These are phyloP conservation scores for Syngnathus acus DNA, from an alignment of 2,797 vertebrate species.

Conservation along the genomic window DNA sequence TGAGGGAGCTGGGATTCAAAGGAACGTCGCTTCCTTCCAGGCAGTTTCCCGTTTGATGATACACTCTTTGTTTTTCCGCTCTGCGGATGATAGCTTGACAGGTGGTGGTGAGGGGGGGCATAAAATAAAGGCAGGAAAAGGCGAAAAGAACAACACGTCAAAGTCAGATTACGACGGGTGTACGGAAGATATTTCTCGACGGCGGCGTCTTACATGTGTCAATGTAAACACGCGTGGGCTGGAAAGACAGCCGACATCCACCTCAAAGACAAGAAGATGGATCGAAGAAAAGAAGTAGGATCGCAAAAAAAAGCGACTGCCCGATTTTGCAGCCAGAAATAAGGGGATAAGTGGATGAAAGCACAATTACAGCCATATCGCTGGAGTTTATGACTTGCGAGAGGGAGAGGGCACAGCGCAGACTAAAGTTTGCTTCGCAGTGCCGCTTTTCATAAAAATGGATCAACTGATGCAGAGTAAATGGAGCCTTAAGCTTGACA, in stretches of 20 bases:
- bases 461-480: neutral
- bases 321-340: neutral
- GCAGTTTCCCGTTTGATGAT: slow-evolving; percentile 37
- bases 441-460: neutral
- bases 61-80: slow-evolving; percentile 21
- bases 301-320: neutral
- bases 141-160: slow-evolving; percentile 27
- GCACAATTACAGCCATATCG: neutral
- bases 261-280: neutral
- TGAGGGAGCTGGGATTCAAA: slow-evolving; percentile 36
- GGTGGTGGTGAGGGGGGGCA: slow-evolving; percentile 17
- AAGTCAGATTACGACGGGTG: slow-evolving; percentile 25
- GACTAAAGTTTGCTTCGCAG: neutral
- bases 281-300: neutral
- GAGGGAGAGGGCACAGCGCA: neutral
- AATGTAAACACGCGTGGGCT: slow-evolving; percentile 24
- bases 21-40: slow-evolving; percentile 33
- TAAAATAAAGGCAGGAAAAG: slow-evolving; percentile 26
- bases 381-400: neutral
- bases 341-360: neutral
- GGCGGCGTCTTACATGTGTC: slow-evolving; percentile 10
- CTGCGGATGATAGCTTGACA: slow-evolving; percentile 25
- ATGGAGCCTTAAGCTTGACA: neutral
- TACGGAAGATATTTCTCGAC: slow-evolving; percentile 22
- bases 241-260: neutral